These are phyloP conservation scores for Callyntrura sp. DNA, from an alignment of 2,888 invertebrate species.

Conservation along the genomic window DNA sequence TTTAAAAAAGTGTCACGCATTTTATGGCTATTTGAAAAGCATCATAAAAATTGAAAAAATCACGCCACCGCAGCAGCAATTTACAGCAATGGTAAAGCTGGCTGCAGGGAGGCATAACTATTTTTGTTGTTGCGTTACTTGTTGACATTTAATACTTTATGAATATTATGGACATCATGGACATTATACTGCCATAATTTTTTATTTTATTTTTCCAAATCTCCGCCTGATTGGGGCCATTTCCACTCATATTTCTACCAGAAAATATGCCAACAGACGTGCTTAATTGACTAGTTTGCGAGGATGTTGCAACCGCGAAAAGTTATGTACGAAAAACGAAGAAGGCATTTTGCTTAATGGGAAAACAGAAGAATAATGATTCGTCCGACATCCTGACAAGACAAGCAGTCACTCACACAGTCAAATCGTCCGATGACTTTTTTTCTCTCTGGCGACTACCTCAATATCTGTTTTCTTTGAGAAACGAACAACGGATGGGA, in stretches of 20 bases:
- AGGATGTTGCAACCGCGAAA: no score
- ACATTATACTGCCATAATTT: neutral
- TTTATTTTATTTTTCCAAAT: neutral
- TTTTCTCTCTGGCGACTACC: neutral
- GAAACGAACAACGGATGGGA: no score
- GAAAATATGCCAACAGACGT: neutral
- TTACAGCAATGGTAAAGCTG: no score
- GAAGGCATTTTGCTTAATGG: no score
- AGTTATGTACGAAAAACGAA: no score
- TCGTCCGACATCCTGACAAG: constrained; percentile 19
- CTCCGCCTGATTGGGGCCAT: no score
- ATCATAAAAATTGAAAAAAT: constrained; percentile 32
- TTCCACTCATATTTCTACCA: no score
- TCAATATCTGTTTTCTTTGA: no score
- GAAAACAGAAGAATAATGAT: neutral
- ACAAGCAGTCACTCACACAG: constrained; percentile 9
- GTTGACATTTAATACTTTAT: neutral
- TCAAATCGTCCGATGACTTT: constrained; percentile 55
- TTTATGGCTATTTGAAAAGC: neutral
- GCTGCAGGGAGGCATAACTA: no score
- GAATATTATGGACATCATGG: no score
- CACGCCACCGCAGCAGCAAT: neutral
- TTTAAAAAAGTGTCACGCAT: neutral
- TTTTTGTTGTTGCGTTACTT: neutral
- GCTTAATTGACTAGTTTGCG: neutral